Conservation (phyloP, 2,797 vertebrate species). For the Aeoliscus strigatus region DNA sequence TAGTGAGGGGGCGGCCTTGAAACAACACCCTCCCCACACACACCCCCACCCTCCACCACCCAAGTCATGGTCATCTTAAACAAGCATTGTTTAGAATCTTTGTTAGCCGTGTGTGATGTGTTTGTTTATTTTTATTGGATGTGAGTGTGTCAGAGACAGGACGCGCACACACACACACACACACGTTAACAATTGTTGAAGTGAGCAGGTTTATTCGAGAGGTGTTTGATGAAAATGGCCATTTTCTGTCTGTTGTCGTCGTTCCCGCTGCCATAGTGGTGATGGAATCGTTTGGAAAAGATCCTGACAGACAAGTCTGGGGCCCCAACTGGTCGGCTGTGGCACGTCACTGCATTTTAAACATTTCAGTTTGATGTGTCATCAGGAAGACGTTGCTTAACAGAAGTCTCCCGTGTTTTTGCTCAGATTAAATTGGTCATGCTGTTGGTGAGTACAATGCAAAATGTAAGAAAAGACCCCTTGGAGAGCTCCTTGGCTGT, state of each 20-base stretch:
- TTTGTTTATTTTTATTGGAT: slow-evolving; percentile 57
- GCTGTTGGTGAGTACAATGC: slow-evolving; percentile 46
- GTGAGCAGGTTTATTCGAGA: not conserved
- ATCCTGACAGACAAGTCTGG: slow-evolving; percentile 21
- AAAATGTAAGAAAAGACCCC: slow-evolving; percentile 48
- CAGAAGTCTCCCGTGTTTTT: slow-evolving; percentile 48
- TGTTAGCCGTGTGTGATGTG: slow-evolving; percentile 47
- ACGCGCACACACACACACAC: not conserved
- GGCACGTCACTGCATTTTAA: slow-evolving; percentile 54
- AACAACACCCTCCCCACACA: slow-evolving; percentile 67
- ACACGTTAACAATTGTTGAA: not conserved
- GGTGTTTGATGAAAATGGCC: not conserved
- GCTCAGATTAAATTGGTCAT: slow-evolving; percentile 62
- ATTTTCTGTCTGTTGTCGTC: slow-evolving; percentile 32
- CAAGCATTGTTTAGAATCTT: slow-evolving; percentile 59
- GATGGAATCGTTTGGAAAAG: slow-evolving; percentile 19
- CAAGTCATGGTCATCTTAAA: slow-evolving; percentile 59
- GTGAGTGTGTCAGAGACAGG: slow-evolving; percentile 23
- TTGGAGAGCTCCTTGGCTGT: slow-evolving; percentile 23
- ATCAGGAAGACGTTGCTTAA: slow-evolving; percentile 54
- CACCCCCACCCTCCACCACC: too few relatives aligned
- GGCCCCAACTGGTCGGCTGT: slow-evolving; percentile 40
- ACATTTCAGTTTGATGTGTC: slow-evolving; percentile 67
- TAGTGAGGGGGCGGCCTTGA: slow-evolving; percentile 62
- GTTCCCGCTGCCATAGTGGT: slow-evolving; percentile 11